Percentiles rank a stretch among this genome's conserved stretches.
Conservation (phyloP, 37 sponge, comb jelly and placozoan species). For the Halisarca cf. caerulea region DNA sequence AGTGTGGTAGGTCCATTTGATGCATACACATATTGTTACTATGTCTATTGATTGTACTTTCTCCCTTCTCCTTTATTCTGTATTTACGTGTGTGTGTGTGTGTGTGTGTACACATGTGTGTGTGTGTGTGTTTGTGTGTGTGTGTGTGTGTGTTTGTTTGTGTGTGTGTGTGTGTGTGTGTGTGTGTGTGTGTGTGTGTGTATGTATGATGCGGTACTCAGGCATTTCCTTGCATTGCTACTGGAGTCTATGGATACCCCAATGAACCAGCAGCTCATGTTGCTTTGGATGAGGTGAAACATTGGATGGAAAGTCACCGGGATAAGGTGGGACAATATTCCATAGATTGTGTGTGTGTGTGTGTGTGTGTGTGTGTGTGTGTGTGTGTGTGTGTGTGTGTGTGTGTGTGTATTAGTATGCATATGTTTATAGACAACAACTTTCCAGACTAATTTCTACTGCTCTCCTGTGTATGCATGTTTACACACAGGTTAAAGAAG, state of each 20-base stretch:
- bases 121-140: too few relatives aligned
- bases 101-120: too few relatives aligned
- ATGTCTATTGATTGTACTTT: neutral
- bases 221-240: slow-evolving; percentile 92
- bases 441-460: neutral
- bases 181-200: neutral
- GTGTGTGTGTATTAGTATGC: too few relatives aligned
- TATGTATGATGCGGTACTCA: slow-evolving; percentile 9
- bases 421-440: neutral
- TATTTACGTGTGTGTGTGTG: too few relatives aligned
- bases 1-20: slow-evolving; percentile 67
- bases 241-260: slow-evolving; percentile 94
- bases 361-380: neutral
- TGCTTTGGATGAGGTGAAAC: slow-evolving; percentile 57
- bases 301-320: slow-evolving; percentile 70
- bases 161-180: slow-evolving; percentile 31
- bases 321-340: slow-evolving; percentile 72
- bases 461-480: neutral
- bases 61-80: too few relatives aligned
- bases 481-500: slow-evolving; percentile 66
- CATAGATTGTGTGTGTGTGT: slow-evolving; percentile 35
- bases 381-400: neutral
- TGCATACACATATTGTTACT: neutral
- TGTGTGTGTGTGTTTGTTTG: too few relatives aligned
- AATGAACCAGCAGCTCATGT: slow-evolving; percentile 77